Evolutionary conservation across 2,888 invertebrate genomes (phyloP).

Genomic region (Myopa tessellatipennis): DNA sequence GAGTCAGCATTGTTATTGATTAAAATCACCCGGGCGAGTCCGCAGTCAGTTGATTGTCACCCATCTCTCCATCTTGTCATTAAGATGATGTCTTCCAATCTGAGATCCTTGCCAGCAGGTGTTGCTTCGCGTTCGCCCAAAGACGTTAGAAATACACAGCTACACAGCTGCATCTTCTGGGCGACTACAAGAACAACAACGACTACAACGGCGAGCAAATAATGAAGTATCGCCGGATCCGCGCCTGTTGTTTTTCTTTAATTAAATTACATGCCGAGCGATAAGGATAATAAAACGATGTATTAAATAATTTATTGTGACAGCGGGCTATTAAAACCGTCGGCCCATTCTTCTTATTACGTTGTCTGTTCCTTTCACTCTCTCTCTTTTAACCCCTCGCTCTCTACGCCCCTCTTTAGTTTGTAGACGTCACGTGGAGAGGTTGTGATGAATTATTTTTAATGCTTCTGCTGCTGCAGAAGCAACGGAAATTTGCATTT

Average conservation of each 20-base stretch:
- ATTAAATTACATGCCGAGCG: constrained; percentile 59
- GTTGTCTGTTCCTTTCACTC: not conserved
- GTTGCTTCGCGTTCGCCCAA: constrained; percentile 48
- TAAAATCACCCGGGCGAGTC: constrained; percentile 1
- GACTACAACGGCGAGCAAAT: not conserved
- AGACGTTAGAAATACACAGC: not conserved
- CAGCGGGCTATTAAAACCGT: not conserved
- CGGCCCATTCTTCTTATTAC: not conserved
- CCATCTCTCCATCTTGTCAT: not conserved
- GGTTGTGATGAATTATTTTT: not conserved
- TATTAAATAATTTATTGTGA: constrained; percentile 37
- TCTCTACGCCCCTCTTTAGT: not conserved
- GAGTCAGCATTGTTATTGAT: constrained; percentile 32
- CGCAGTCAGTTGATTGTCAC: constrained; percentile 11
- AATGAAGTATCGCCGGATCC: constrained; percentile 32
- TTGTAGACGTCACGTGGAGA: not conserved
- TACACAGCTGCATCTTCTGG: not conserved
- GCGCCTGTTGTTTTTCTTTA: constrained; percentile 59
- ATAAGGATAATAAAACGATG: constrained; percentile 37
- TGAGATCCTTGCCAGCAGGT: constrained; percentile 65
- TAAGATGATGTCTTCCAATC: constrained; percentile 59
- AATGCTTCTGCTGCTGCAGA: not conserved
- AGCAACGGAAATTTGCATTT: constrained; percentile 30
- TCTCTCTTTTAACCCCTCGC: not conserved
- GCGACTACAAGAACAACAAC: not conserved